Percentiles rank a stretch among this genome's conserved stretches.
Evolutionary conservation across 64 coral and sea anemone genomes (phyloP).

Genomic region (Montipora efflorescens): DNA sequence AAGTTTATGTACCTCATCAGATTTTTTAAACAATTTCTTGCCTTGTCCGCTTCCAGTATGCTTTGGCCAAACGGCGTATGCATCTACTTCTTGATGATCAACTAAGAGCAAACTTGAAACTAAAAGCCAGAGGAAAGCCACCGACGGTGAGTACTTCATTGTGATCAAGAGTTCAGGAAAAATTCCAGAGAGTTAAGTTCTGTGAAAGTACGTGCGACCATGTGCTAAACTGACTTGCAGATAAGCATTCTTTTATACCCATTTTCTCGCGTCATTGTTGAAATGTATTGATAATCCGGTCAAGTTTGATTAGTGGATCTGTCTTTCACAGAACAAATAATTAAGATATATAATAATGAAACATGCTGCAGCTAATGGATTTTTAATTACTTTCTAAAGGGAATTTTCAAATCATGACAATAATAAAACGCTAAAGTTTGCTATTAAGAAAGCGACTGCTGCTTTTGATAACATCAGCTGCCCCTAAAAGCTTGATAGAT

Average conservation of each 20-base stretch:
- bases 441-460: too few species aligned
- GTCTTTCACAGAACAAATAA: not conserved
- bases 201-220: not conserved
- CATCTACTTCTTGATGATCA: not conserved
- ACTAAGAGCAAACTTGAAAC: not conserved
- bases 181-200: not conserved
- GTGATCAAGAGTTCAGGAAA: not conserved
- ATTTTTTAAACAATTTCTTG: too few species aligned
- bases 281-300: not conserved
- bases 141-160: not conserved
- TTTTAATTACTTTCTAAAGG: not conserved
- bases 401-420: not conserved
- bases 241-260: not conserved
- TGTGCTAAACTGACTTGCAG: not conserved
- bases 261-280: not conserved
- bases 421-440: too few species aligned
- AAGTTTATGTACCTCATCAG: too few species aligned
- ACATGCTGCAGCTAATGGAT: not conserved
- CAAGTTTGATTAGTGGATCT: not conserved
- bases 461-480: not conserved
- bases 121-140: slow-evolving; percentile 6
- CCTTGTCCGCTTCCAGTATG: too few species aligned
- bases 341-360: not conserved
- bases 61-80: not conserved
- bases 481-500: not conserved